Evolutionary conservation across 2,113 vertebrate genomes (phyloP), one percentile per base, ranked within the genome.

Genomic region (Origma solitaria): DNA sequence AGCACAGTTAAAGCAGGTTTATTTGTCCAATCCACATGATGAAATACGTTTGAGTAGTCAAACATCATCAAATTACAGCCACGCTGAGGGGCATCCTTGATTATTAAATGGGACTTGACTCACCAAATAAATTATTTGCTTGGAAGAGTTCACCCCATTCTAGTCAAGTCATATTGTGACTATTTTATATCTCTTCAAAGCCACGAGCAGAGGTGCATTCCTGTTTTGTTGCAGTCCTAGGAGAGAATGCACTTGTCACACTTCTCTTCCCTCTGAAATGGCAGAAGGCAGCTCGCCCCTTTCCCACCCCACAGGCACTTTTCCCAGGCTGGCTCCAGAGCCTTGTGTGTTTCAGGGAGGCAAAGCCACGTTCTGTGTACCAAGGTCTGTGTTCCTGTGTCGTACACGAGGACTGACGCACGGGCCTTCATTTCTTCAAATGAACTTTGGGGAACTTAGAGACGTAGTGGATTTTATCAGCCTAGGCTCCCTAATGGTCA

Each of bases 331-430:
- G 40, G 3, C 44, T 47, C 35, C 1, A 0, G 37, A 45, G 22
- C 13, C 23, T 31, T 30, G 9, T n/a, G 25, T 64, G 11, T 50
- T 88, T 78, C 42, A 30, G 47, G 37, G 20, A 84, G 42, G 22
- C 53, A 81, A 83, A 76, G 3, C 24, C 35, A 3, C 2, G 8
- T 38, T 66, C 35, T 33, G 18, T 38, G 12, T 19, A 35, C 30
- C 54, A 14, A 12, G 22, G 9, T 30, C 64, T 1, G 0, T 7
- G 2, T 19, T 81, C 18, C 31, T 20, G 7, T 31, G 7, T 31
- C 20, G 4, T 19, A 7, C 10, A 2, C 15, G 33, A 62, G 33
- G 15, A 35, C 15, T 51, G 64, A 78, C 17, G 9, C 23, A 45
- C 9, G 38, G 11, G n/a, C 9, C 11, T 12, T 35, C 10, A 42